A percentile compares a stretch with the other conserved stretches of the same genome.
Evolutionary conservation across 2,888 invertebrate species (phyloP).

Genomic region (Stenodema calcarata): DNA sequence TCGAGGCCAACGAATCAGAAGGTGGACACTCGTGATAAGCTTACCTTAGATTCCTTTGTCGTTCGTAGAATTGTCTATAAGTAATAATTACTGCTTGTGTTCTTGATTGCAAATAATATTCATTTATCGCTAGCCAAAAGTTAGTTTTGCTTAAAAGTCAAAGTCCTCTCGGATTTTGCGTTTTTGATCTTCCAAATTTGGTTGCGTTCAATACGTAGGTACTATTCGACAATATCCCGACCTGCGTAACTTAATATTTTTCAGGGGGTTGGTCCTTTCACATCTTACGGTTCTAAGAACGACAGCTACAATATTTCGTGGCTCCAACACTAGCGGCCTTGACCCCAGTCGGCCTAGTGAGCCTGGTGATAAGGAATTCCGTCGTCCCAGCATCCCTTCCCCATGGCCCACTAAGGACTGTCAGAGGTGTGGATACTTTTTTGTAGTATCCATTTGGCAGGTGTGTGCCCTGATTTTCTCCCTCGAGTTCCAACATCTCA

Average conservation of each 20-base stretch:
- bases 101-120: too few species aligned
- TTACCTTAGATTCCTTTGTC: too few species aligned
- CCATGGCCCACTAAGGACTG: neutral
- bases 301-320: neutral
- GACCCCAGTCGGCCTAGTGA: constrained; percentile 25
- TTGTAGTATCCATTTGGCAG: neutral
- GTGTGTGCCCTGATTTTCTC: constrained; percentile 36
- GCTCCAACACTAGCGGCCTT: constrained; percentile 20
- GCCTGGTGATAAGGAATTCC: constrained; percentile 5
- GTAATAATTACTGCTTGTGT: too few species aligned
- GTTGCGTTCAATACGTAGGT: too few species aligned
- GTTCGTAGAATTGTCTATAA: too few species aligned
- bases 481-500: neutral
- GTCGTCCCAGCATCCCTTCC: neutral
- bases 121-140: too few species aligned
- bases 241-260: neutral
- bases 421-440: neutral
- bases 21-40: too few species aligned
- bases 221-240: neutral
- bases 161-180: too few species aligned
- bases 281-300: neutral
- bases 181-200: too few species aligned
- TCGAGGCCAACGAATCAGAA: too few species aligned
- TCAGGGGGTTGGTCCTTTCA: neutral
- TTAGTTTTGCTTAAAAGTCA: too few species aligned